Evolutionary conservation across 2,888 invertebrate genomes (phyloP), one percentile per base, ranked within the genome.

Genomic region (Netelia inedita): DNA sequence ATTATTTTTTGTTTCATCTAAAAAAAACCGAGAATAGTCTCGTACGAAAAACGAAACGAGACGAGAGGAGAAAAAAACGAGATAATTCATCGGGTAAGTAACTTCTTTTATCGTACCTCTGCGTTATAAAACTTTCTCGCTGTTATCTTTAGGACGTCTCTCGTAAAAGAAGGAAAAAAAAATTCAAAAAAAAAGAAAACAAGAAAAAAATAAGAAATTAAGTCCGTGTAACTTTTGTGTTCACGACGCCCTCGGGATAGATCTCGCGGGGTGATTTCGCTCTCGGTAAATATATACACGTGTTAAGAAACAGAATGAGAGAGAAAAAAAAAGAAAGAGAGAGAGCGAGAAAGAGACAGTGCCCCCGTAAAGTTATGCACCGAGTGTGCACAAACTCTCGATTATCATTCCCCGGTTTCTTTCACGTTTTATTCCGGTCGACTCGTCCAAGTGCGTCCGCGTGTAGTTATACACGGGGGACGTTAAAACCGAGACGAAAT

Each of bases 401-500:
- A 72, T 72, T 72, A 72, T 57, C 57, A 72, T 72, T 41, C 55
- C 6, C 41, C 71, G 9, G 19, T 57, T 53, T 6, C 43, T 8
- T 50, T 11, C 16, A n/a, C 11, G n/a, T 66, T 57, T 16, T 28
- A 28, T 28, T 5, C 28, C 28, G 28, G 28, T 28, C 5, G 28
- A 28, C 28, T 28, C 28, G 28, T 28, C 28, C 28, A 28, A 28
- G 28, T 28, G 35, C 46, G 8, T 53, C 2, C 14, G 46, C 19
- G n/a, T 41, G 8, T 35, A 23, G 6, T 63, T 35, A 9, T 10
- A n/a, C 19, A 35, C 28, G 59, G 14, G 41, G 8, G 11, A 43
- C 16, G 19, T 50, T 69, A 14, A 65, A n/a, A 46, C 55, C 53
- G 35, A 66, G 28, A 65, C 35, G 75, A 76, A 76, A 69, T 82